A percentile compares a stretch with the other conserved stretches of the same genome.
These are phyloP conservation scores for Cydia pomonella DNA, from an alignment of 1,140 invertebrate genomes.

Conservation along the genomic window DNA sequence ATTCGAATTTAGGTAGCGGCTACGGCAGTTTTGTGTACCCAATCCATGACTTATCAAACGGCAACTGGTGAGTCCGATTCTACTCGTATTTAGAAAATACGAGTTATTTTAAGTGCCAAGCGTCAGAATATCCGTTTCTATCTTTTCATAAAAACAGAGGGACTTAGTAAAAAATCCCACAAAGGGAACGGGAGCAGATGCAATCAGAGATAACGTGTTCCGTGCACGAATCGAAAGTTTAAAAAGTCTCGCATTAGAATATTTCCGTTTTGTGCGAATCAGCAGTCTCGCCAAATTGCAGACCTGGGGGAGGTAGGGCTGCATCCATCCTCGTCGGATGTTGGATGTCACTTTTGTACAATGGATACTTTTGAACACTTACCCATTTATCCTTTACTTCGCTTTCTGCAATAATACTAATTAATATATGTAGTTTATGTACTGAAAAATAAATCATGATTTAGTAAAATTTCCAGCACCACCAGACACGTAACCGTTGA, in stretches of 20 bases:
- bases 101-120: no score
- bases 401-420: no score
- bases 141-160: no score
- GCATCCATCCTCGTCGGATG: slow-evolving; percentile 7
- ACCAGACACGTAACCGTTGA: not conserved
- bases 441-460: no score
- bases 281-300: slow-evolving; percentile 19
- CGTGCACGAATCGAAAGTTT: slow-evolving; percentile 27
- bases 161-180: not conserved
- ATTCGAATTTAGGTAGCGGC: no score
- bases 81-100: no score
- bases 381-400: no score
- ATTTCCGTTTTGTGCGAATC: slow-evolving; percentile 27
- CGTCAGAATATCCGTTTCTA: not conserved
- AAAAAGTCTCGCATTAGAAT: slow-evolving; percentile 33
- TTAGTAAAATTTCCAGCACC: no score
- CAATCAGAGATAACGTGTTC: slow-evolving; percentile 24
- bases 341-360: not conserved
- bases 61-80: no score
- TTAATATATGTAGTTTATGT: no score
- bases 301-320: slow-evolving; percentile 21
- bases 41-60: no score
- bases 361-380: not conserved
- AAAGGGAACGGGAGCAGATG: slow-evolving; percentile 21
- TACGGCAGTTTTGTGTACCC: no score